These are phyloP conservation scores for Plutella xylostella DNA, from an alignment of 2,888 invertebrate species.

Conservation along the genomic window DNA sequence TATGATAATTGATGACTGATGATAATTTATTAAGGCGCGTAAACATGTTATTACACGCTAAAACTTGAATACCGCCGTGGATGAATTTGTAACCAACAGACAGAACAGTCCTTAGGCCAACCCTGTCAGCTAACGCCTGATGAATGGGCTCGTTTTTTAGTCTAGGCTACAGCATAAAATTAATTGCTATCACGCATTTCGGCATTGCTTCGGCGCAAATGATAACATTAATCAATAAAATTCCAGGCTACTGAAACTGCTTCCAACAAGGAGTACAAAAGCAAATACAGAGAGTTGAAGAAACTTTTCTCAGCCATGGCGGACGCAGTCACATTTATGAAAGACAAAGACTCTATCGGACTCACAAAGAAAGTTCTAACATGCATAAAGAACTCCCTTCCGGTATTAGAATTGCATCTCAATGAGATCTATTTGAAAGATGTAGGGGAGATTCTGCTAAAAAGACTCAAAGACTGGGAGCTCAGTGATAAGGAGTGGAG, in stretches of 20 bases:
- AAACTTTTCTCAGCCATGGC: constrained; percentile 47
- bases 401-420: constrained; percentile 70
- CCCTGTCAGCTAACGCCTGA: too few species aligned
- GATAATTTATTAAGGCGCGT: too few species aligned
- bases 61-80: too few species aligned
- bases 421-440: constrained; percentile 63
- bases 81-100: too few species aligned
- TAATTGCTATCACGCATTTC: too few species aligned
- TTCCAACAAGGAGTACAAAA: constrained; percentile 49
- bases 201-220: too few species aligned
- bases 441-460: constrained; percentile 43
- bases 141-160: too few species aligned
- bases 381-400: constrained; percentile 63
- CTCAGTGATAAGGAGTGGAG: constrained; percentile 44
- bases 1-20: too few species aligned
- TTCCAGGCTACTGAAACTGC: constrained; percentile 39
- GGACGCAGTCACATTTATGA: constrained; percentile 44
- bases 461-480: constrained; percentile 38
- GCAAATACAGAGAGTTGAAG: constrained; percentile 43
- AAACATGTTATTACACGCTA: constrained; percentile 45
- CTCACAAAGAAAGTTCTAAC: constrained; percentile 41
- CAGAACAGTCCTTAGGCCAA: too few species aligned
- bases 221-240: not conserved
- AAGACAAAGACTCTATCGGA: constrained; percentile 32
- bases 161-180: too few species aligned